phyloP scores from a whole-genome alignment of 2,113 vertebrate genomes.

The Dolichotis patagonum region DNA sequence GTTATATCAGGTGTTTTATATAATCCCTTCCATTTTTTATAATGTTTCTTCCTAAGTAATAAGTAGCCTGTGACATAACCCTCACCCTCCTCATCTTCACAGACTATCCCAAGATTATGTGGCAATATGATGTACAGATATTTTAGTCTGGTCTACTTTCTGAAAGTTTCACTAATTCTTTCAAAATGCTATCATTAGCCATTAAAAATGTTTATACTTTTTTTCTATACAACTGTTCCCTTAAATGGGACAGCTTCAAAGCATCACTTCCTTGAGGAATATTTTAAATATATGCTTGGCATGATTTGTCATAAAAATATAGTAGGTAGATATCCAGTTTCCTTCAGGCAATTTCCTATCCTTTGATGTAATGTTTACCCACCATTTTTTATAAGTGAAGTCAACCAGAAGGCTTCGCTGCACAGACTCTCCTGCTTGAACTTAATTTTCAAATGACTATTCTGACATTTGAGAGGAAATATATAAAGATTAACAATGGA shows the following conservation, averaged over 20 bases:
- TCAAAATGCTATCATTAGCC: not conserved
- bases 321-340: not conserved
- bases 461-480: not conserved
- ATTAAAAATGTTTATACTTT: not conserved
- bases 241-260: slow-evolving; percentile 4
- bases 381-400: not conserved
- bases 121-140: not conserved
- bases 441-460: not conserved
- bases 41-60: not conserved
- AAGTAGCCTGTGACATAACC: not conserved
- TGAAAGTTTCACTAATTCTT: not conserved
- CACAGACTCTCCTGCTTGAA: not conserved
- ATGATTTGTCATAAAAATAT: not conserved
- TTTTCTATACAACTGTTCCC: not conserved
- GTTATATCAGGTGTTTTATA: not conserved
- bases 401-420: not conserved
- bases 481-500: not conserved
- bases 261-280: not conserved
- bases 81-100: accelerated
- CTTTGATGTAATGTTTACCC: not conserved
- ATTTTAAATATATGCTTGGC: not conserved
- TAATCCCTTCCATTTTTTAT: not conserved
- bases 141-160: not conserved
- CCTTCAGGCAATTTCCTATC: not conserved
- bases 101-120: not conserved